Evolutionary conservation across 2,113 vertebrate genomes (phyloP).

Genomic region (Onychostruthus taczanowskii): DNA sequence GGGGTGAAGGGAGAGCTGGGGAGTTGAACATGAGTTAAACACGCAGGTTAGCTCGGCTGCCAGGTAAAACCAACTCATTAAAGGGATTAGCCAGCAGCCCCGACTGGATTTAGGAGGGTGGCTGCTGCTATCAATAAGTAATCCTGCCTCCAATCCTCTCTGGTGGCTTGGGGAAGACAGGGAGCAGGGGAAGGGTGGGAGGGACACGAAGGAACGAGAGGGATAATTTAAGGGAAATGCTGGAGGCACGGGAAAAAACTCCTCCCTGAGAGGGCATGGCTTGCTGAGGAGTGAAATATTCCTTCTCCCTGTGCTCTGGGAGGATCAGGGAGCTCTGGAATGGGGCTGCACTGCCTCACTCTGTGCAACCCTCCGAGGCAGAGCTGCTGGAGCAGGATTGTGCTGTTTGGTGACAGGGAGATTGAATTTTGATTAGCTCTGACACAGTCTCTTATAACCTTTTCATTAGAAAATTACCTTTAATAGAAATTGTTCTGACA

Average conservation of each 20-base stretch:
- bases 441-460: constrained; percentile 70
- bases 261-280: background rate
- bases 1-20: background rate
- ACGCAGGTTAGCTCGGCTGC: background rate
- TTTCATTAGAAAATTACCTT: constrained; percentile 81
- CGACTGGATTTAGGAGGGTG: constrained; percentile 24
- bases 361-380: background rate
- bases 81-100: constrained; percentile 24
- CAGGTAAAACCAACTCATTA: constrained; percentile 39
- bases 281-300: background rate
- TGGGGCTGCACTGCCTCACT: background rate
- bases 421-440: constrained; percentile 70
- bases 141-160: constrained; percentile 36
- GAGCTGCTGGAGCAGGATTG: background rate
- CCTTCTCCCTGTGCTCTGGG: background rate
- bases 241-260: background rate
- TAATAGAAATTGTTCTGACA: constrained; percentile 80
- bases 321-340: background rate
- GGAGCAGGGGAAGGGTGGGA: background rate
- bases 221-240: background rate
- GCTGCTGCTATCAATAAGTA: constrained; percentile 24
- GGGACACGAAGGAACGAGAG: background rate
- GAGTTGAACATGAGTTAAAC: background rate
- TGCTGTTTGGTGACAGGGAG: constrained; percentile 14
- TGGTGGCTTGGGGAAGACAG: background rate